Percentiles rank a stretch among this genome's conserved stretches.
Evolutionary conservation across 2,888 invertebrate genomes (phyloP).

Genomic region (Muscina levida): DNA sequence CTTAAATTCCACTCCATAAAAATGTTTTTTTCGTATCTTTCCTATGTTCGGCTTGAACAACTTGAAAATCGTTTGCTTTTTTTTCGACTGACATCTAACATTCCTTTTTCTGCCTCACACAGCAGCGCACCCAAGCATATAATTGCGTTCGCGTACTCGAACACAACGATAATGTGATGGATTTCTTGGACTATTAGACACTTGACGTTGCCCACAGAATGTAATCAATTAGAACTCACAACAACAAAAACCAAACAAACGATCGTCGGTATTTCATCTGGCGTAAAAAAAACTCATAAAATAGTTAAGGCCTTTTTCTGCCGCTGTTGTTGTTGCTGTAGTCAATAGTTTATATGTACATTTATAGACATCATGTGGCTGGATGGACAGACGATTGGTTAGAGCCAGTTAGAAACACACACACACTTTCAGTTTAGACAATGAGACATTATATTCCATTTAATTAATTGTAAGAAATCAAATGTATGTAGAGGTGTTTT

Average conservation of each 20-base stretch:
- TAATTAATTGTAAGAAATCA: conserved; percentile 55
- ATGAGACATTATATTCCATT: conserved; percentile 50
- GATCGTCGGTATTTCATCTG: neutral
- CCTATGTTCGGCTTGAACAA: too few species aligned
- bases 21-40: too few species aligned
- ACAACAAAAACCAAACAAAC: neutral
- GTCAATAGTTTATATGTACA: too few species aligned
- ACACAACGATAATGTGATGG: conserved; percentile 36
- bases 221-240: conserved; percentile 48
- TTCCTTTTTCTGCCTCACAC: too few species aligned
- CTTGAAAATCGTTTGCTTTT: too few species aligned
- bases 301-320: too few species aligned
- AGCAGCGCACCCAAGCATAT: too few species aligned
- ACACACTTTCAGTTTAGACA: conserved; percentile 41
- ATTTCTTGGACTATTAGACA: conserved; percentile 39
- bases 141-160: too few species aligned
- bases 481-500: conserved; percentile 42
- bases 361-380: too few species aligned
- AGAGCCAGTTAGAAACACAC: neutral
- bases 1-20: too few species aligned
- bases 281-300: too few species aligned
- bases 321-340: neutral
- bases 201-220: conserved; percentile 40
- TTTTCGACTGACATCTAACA: too few species aligned
- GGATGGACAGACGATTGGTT: neutral